Conservation (phyloP, 2,113 vertebrate genomes). For the Erinaceus europaeus region DNA sequence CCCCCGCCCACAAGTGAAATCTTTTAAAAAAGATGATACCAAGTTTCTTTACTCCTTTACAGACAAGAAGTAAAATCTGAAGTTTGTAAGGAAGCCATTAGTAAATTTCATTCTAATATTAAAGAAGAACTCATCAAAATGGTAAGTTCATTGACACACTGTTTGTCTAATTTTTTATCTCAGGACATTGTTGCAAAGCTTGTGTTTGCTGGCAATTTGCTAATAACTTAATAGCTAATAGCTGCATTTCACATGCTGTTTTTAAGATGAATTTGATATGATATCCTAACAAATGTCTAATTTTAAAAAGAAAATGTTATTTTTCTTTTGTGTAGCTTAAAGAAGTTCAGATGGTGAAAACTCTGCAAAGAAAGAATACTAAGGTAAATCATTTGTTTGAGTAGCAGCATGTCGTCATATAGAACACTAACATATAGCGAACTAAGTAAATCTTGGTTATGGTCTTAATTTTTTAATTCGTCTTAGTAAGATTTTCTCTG, state of each 20-base stretch:
- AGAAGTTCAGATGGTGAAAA: constrained; percentile 80
- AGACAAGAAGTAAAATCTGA: constrained; percentile 84
- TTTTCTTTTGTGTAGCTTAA: constrained; percentile 72
- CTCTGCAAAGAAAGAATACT: constrained; percentile 83
- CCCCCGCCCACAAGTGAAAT: no score
- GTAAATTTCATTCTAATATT: constrained; percentile 81
- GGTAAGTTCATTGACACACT: constrained; percentile 78
- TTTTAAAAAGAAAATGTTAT: not conserved
- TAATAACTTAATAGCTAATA: not conserved
- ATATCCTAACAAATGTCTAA: not conserved
- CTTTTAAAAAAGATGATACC: no score
- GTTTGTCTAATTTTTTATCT: not conserved
- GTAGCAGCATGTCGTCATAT: not conserved
- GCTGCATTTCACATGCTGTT: not conserved
- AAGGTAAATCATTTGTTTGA: constrained; percentile 83
- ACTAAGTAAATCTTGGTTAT: not conserved
- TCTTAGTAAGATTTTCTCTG: no score
- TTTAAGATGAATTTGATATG: not conserved
- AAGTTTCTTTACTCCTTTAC: constrained; percentile 27
- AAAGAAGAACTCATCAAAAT: constrained; percentile 84
- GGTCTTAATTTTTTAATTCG: no score
- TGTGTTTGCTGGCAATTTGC: not conserved
- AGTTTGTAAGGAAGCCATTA: constrained; percentile 78
- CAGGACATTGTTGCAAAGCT: not conserved
- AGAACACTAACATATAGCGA: no score